Evolutionary conservation across 1,140 invertebrate genomes (phyloP).

Genomic region (Saccostrea echinata): DNA sequence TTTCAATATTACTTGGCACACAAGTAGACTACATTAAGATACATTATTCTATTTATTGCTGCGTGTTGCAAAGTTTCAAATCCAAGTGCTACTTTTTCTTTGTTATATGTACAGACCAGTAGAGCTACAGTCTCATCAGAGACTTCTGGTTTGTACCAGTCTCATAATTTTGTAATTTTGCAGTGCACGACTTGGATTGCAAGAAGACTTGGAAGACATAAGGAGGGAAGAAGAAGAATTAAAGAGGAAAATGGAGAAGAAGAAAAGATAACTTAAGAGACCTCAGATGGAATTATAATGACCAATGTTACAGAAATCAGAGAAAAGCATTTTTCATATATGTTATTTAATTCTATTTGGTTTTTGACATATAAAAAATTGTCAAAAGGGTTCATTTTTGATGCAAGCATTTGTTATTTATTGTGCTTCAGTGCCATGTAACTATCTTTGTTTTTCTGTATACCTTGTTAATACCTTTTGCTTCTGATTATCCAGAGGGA

Average conservation of each 20-base stretch:
- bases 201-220: conserved; percentile 80
- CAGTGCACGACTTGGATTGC: conserved; percentile 75
- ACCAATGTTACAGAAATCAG: background rate
- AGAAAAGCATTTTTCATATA: background rate
- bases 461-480: background rate
- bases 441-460: background rate
- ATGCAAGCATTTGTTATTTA: background rate
- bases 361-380: too few relatives aligned
- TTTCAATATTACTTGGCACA: too few relatives aligned
- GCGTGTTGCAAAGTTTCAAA: too few relatives aligned
- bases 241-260: conserved; percentile 66
- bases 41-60: too few relatives aligned
- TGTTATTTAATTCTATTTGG: background rate
- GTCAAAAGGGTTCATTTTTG: too few relatives aligned
- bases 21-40: too few relatives aligned
- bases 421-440: background rate
- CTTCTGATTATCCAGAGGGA: background rate
- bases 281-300: background rate
- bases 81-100: too few relatives aligned
- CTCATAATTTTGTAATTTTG: too few relatives aligned
- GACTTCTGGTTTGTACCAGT: too few relatives aligned
- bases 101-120: too few relatives aligned
- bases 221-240: conserved; percentile 73
- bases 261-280: conserved; percentile 66
- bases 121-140: too few relatives aligned